Evolutionary conservation across 2,113 vertebrate genomes (phyloP).

Genomic region (Cariama cristata): DNA sequence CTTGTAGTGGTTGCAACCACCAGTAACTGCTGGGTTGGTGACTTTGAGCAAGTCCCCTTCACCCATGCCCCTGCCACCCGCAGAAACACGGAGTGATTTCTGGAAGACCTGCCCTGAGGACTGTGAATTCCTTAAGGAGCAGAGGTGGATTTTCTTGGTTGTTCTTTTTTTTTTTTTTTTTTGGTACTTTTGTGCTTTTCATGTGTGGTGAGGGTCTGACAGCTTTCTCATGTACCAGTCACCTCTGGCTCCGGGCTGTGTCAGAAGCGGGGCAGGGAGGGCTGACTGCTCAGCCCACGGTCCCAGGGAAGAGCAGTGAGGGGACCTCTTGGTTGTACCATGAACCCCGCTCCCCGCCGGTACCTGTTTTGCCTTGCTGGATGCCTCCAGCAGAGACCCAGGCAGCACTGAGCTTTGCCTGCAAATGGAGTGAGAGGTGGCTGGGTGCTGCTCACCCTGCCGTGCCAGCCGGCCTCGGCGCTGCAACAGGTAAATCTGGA

Average conservation of each 20-base stretch:
- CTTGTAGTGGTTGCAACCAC: background rate
- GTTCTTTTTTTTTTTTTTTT: background rate
- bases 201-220: rapidly evolving
- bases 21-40: rapidly evolving
- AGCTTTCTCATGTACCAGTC: rapidly evolving
- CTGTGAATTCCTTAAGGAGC: rapidly evolving
- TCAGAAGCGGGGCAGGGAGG: background rate
- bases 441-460: background rate
- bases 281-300: rapidly evolving
- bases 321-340: rapidly evolving
- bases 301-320: too few species aligned
- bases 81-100: rapidly evolving
- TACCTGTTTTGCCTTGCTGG: background rate
- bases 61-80: background rate
- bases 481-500: background rate
- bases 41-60: background rate
- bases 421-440: background rate
- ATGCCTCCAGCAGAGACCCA: background rate
- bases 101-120: background rate
- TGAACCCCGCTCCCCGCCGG: rapidly evolving
- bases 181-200: background rate
- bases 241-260: rapidly evolving
- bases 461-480: rapidly evolving
- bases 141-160: background rate
- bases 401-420: background rate